Base-by-base conservation (phyloP, 2,797 vertebrate species). In the Onychomys torridus region DNA sequence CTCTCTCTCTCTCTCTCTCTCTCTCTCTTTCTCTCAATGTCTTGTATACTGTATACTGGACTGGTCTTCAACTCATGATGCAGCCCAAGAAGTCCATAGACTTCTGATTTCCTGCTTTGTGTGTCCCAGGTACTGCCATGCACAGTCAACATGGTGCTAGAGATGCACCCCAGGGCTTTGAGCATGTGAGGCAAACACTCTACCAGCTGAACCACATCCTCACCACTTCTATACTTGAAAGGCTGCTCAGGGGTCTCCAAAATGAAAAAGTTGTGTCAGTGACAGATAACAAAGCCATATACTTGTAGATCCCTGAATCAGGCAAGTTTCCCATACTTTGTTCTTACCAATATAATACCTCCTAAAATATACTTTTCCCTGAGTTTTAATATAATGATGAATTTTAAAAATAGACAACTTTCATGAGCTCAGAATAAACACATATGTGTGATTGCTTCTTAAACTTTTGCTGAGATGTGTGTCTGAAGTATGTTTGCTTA, bases 351-450 rank as follows among this genome's bases (percentile, higher is more conserved):
- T 40, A 55, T 57, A 57, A 76, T 59, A 27, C n/a, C 61, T 92
- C 75, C 83, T 73, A 95, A 78, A 91, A 95, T 87, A 88, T 23
- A 76, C 40, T 63, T 92, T 89, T 89, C 90, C 29, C n/a, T 96
- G 40, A 61, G 12, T 46, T 67, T 89, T 94, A 87, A 90, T 86
- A 93, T 40, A 96, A 93, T 73, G 59, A 17, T 63, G 55, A 67
- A 89, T 94, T 97, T 97, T 57, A 32, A 95, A 97, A 91, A 82
- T 86, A 87, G 52, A 12, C 59, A 79, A 93, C 55, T 96, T 91
- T 87, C 57, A 61, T 79, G 87, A 85, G 87, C n/a, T 90, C 57
- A 95, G 49, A 88, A 93, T 12, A 78, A 97, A 77, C 29, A 90
- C n/a, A 96, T 78, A 95, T 77, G n/a, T 75, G 7, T 93, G 91